Evolutionary conservation across 2,113 vertebrate genomes (phyloP), one percentile per base, ranked within the genome.

Genomic region (Ceyx cyanopectus): DNA sequence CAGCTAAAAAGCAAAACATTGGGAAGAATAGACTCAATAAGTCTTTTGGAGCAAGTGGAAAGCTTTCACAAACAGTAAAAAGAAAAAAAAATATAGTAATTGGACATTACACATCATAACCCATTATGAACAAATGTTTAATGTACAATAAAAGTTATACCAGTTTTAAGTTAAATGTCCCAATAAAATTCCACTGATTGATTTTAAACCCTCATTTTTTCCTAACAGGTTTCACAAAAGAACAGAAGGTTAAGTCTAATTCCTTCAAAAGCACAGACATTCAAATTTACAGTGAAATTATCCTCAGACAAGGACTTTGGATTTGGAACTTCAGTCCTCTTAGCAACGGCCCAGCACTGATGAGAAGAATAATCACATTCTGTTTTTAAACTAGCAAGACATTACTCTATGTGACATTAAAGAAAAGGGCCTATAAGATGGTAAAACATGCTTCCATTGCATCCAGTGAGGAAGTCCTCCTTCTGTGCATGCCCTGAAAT

Each of bases 231-330:
- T 85, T 69, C 29, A 66, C 32, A 45, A 58, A 81, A 77, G 65
- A 86, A 60, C 57, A 89, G 53, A 92, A 92, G 69, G 77, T 67
- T 92, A 72, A 27, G 21, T 56, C 45, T 84, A 81, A 92, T 75
- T 87, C 74, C 27, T 86, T 84, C 62, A 60, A 51, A 92, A 92
- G 61, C 60, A 77, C n/a, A 48, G 86, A 78, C 26, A 74, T 41
- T 86, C 56, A 83, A 70, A 81, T 77, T 85, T 77, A 63, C 32
- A 80, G 43, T 11, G 69, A 81, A 88, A 83, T 81, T 90, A 70
- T 48, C 16, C 54, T 83, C 76, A 92, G 43, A 88, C 53, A 94
- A 92, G 80, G 80, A 62, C 73, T 93, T 51, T 27, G 56, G 32
- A 74, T 56, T 86, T 92, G 30, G 29, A 86, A 67, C 18, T 74